phyloP scores from a whole-genome alignment of 1,140 invertebrate species.

The Laupala kohalensis region DNA sequence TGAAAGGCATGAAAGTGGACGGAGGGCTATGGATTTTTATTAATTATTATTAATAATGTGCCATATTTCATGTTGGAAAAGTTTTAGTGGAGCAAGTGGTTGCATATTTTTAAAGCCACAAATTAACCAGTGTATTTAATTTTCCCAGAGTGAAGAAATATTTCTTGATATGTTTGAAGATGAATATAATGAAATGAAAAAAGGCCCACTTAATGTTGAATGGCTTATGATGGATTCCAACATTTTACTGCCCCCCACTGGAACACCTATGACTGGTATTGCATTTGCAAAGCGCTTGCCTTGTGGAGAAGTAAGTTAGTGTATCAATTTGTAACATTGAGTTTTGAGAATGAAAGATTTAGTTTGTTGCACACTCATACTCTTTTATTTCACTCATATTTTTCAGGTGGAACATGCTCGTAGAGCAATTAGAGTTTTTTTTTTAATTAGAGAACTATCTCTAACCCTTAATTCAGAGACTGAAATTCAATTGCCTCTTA shows the following conservation, averaged over 20 bases:
- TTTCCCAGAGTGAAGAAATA: constrained; percentile 78
- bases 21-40: too few relatives aligned
- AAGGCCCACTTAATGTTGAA: constrained; percentile 77
- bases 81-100: too few relatives aligned
- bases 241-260: constrained; percentile 88
- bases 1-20: too few relatives aligned
- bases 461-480: constrained; percentile 64
- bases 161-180: constrained; percentile 99
- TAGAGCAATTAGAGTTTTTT: constrained; percentile 87
- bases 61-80: too few relatives aligned
- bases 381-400: too few relatives aligned
- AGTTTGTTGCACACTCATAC: neutral
- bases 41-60: too few relatives aligned
- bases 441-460: constrained; percentile 75
- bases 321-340: too few relatives aligned
- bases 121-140: neutral
- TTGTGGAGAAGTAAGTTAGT: constrained; percentile 74
- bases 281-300: constrained; percentile 88
- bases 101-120: too few relatives aligned
- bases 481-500: constrained; percentile 83
- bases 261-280: constrained; percentile 91
- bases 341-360: neutral
- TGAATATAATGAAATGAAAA: constrained; percentile 85
- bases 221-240: constrained; percentile 93
- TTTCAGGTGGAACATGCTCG: constrained; percentile 81